A percentile compares a stretch with the other conserved stretches of the same genome.
These are phyloP conservation scores for Fratercula arctica DNA, from an alignment of 2,797 vertebrate species.

Conservation along the genomic window DNA sequence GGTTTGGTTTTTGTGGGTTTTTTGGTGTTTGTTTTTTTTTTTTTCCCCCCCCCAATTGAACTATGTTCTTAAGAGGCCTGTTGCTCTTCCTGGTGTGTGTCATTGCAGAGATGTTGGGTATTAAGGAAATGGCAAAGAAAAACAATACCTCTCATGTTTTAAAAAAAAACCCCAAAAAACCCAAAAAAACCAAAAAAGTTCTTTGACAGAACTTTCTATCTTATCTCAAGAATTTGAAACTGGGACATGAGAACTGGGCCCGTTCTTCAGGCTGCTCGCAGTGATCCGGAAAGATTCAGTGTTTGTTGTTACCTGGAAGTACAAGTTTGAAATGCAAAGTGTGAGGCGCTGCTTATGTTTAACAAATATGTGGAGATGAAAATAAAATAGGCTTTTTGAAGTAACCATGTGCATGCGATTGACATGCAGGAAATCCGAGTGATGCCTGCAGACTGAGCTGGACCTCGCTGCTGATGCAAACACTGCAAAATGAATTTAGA, in stretches of 20 bases:
- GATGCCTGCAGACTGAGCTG: neutral
- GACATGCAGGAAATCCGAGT: accelerated
- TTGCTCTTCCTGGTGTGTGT: neutral
- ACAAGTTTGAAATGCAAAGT: neutral
- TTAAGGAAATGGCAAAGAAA: neutral
- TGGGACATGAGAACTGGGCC: neutral
- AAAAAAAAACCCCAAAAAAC: neutral
- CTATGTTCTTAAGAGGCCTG: neutral
- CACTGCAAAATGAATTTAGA: neutral
- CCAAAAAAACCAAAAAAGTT: neutral
- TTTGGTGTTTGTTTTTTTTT: neutral
- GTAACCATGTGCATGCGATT: neutral
- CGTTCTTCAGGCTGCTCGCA: neutral
- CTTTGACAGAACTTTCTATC: neutral
- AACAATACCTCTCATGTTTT: neutral
- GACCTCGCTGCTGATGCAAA: neutral
- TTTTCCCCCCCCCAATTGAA: neutral
- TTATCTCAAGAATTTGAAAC: neutral
- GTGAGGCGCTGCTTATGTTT: neutral
- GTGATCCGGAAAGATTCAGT: neutral
- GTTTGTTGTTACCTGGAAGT: neutral
- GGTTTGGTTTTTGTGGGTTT: neutral
- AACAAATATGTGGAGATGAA: neutral
- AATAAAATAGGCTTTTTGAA: neutral
- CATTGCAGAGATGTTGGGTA: neutral